phyloP scores from a whole-genome alignment of 2,888 invertebrate genomes.

The Bembecia ichneumoniformis region DNA sequence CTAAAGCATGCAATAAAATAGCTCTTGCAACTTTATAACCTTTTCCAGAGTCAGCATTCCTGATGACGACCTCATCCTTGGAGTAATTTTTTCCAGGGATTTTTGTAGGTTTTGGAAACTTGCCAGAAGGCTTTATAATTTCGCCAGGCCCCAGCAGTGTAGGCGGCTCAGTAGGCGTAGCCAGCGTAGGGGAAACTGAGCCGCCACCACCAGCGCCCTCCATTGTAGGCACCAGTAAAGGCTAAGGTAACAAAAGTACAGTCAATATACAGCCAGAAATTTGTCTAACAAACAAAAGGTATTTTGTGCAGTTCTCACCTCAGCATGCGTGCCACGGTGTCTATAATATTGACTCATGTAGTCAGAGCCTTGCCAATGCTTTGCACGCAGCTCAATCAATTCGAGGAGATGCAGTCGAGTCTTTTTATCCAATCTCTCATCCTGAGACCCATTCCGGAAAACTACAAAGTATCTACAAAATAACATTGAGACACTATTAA shows the following conservation, averaged over 20 bases:
- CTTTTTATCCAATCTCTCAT: conserved; percentile 87
- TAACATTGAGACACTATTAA: no score
- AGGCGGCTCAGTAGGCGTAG: conserved; percentile 66
- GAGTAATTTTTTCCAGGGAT: conserved; percentile 94
- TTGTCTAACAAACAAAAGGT: not conserved
- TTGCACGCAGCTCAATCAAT: conserved; percentile 92
- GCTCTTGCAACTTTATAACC: conserved; percentile 66
- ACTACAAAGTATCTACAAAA: conserved; percentile 81
- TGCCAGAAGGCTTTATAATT: conserved; percentile 88
- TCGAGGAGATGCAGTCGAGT: conserved; percentile 91
- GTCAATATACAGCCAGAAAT: not conserved
- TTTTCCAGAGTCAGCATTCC: conserved; percentile 96
- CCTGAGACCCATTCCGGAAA: conserved; percentile 91
- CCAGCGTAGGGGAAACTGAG: conserved; percentile 72
- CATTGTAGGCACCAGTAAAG: conserved; percentile 65
- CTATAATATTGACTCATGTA: conserved; percentile 89
- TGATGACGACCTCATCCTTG: conserved; percentile 94
- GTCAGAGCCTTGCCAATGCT: conserved; percentile 90
- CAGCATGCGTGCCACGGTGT: conserved; percentile 76
- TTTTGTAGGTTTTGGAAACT: conserved; percentile 89
- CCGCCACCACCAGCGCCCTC: conserved; percentile 63
- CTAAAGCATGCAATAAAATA: not conserved
- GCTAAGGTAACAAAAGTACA: conserved; percentile 22
- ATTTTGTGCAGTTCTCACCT: conserved; percentile 36
- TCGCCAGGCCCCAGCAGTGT: conserved; percentile 84